Evolutionary conservation across 2,888 invertebrate species (phyloP), one percentile per base, ranked within the genome.

Genomic region (Plutella xylostella): DNA sequence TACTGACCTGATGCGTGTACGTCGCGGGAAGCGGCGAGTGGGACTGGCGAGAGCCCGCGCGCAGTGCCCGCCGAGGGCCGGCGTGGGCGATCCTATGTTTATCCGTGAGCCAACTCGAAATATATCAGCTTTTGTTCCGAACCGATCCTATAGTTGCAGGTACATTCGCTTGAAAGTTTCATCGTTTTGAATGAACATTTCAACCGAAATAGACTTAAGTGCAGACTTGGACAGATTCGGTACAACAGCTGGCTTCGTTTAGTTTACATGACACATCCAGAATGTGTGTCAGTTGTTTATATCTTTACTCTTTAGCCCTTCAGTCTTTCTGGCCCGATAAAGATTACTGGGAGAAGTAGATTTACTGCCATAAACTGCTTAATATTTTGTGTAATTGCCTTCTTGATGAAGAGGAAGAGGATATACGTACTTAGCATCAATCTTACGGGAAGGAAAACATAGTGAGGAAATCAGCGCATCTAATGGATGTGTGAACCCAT

Each of bases 51-150:
- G 52, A 51, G 58, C 51, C 53, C 61, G 57, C 53, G 61, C 58
- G 60, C 63, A 58, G 51, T 51, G 55, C 48, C 62, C 63, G 58
- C 64, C 68, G 57, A 56, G 49, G 67, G 58, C 66, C 62, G 55
- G 69, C 63, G 78, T 79, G 73, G 80, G 80, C 60, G 82, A 65
- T 63, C 67, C 82, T 80, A 80, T 77, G 82, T 79, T 74, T 82
- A 82, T 78, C 68, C 68, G 72, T 76, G 80, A 82, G 79, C 79
- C 65, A 25, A 73, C 72, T 76, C 80, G 64, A 67, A 80, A 76
- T 80, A 80, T 74, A 78, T 68, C 72, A 73, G 77, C 79, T 79
- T 78, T 78, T 80, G 78, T 78, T 78, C 37, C 34, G 34, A 21
- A 20, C 42, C 31, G 39, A 15, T 21, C 39, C 22, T 25, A 15